These are phyloP conservation scores for Forpus xanthops DNA, from an alignment of 2,797 vertebrate genomes.

Conservation along the genomic window DNA sequence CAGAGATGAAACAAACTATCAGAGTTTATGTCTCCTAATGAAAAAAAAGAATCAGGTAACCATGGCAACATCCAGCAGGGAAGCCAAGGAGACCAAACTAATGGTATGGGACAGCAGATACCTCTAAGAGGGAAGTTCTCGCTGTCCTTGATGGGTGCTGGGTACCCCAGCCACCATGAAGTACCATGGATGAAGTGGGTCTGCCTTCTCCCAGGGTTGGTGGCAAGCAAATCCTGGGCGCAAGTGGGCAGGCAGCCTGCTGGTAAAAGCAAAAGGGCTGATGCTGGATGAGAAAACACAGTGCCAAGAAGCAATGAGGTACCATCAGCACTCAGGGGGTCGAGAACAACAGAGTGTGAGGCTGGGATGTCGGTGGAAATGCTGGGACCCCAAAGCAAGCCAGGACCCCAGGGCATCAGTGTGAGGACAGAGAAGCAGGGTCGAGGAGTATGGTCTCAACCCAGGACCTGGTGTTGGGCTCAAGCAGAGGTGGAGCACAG, in stretches of 20 bases:
- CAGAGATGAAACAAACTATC: not conserved
- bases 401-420: not conserved
- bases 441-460: rapidly evolving
- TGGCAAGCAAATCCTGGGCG: not conserved
- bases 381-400: not conserved
- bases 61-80: not conserved
- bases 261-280: not conserved
- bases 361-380: not conserved
- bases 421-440: not conserved
- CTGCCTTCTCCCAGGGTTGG: not conserved
- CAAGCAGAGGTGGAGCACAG: not conserved
- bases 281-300: not conserved
- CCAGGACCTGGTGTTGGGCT: too few relatives aligned
- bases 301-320: not conserved
- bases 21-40: not conserved
- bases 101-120: not conserved
- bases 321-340: too few relatives aligned
- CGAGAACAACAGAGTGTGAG: not conserved
- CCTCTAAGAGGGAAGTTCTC: not conserved
- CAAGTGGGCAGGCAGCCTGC: rapidly evolving
- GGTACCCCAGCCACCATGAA: not conserved
- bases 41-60: not conserved
- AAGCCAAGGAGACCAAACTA: not conserved
- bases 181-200: not conserved
- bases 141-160: not conserved